Percentiles rank a stretch among this genome's conserved stretches.
Evolutionary conservation across 2,113 vertebrate genomes (phyloP).

Genomic region (Caracal caracal): DNA sequence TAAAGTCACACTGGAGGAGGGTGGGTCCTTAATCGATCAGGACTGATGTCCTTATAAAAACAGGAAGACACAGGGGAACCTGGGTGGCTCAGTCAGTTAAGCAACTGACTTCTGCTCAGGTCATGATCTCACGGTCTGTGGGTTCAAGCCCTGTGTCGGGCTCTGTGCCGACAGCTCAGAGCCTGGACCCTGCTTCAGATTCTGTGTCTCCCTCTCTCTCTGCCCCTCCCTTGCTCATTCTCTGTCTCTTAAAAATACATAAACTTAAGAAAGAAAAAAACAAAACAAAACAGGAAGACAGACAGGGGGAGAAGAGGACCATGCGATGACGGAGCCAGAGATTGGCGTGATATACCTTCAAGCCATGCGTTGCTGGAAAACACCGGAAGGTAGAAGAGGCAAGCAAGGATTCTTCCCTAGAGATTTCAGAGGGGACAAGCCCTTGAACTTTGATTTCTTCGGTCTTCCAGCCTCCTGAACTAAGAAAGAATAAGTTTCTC

Average conservation of each 20-base stretch:
- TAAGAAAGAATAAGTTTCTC: neutral
- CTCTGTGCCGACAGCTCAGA: too few species aligned
- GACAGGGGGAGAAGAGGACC: neutral
- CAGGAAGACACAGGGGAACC: too few species aligned
- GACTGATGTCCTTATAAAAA: neutral
- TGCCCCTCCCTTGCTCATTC: too few species aligned
- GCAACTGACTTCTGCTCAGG: too few species aligned
- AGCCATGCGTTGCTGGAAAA: neutral
- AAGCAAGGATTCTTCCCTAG: neutral
- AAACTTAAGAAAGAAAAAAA: too few species aligned
- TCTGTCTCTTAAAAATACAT: too few species aligned
- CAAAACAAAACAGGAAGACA: neutral
- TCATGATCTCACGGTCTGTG: too few species aligned
- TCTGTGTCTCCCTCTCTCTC: too few species aligned
- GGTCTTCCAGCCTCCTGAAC: neutral
- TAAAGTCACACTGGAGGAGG: neutral
- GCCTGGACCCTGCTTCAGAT: too few species aligned
- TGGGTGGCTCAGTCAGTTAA: too few species aligned
- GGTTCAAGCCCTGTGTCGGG: too few species aligned
- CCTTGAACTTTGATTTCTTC: neutral
- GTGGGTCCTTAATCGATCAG: neutral
- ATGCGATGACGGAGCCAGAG: neutral
- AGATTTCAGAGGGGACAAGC: neutral
- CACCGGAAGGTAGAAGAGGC: neutral
- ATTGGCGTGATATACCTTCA: rapidly evolving